Base-by-base conservation (phyloP, 2,113 vertebrate species). In the Mystacornis crossleyi region DNA sequence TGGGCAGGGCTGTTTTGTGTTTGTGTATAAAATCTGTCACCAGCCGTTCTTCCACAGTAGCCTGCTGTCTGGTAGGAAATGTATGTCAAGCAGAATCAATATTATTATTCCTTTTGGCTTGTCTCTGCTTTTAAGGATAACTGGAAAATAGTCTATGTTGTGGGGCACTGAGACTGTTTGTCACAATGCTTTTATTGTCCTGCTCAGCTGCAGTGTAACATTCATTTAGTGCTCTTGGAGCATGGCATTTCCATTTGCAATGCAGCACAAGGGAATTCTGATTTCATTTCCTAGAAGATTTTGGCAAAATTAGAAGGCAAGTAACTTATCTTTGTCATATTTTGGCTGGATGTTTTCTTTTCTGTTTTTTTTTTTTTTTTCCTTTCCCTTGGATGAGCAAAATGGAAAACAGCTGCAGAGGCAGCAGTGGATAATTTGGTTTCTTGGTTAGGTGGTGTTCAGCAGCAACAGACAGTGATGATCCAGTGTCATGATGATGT, bases 51-150 rank as follows among this genome's bases (percentile, higher is more conserved):
- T 81, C 69, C 53, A 54, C 33, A 83, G 62, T 38, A 58, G 45
- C 51, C 61, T 86, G 82, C 71, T 89, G 51, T 71, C 82, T 92
- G 71, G n/a, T 84, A 45, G 85, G 93, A 94, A 92, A 89, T 89
- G 67, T 89, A 75, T 84, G 78, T 81, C 67, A 70, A 74, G 42
- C 69, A 94, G 72, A 86, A 94, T 86, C 57, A 93, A 77, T 93
- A 72, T 90, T 83, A 45, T 72, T 38, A 58, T 87, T 90, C 74
- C 60, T 93, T 86, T 87, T 88, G 50, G 55, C 61, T 93, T 81
- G 66, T 50, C 25, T 87, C 81, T 94, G 90, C 80, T 94, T 93
- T 83, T 90, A 91, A 64, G 86, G 36, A 45, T 62, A 84, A 69
- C 86, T 79, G 21, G 50, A 33, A 66, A 86, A 18, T 5, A 58